Evolutionary conservation across 2,797 vertebrate species (phyloP).

Genomic region (Eulemur coronatus): DNA sequence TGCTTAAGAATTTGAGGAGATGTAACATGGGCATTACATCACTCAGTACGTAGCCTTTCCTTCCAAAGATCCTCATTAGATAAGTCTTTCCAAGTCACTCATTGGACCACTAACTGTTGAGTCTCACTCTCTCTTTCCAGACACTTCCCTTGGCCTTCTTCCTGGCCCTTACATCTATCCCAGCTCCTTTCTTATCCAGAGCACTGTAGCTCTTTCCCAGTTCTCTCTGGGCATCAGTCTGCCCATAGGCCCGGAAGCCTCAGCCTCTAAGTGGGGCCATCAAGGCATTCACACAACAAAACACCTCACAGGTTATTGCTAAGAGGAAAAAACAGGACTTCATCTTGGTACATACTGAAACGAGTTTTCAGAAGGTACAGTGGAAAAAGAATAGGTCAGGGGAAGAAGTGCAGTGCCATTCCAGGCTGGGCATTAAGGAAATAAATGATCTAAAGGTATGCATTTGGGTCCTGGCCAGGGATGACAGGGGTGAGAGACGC

Average conservation of each 20-base stretch:
- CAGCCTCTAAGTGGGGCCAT: neutral
- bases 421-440: neutral
- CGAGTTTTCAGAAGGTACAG: neutral
- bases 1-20: neutral
- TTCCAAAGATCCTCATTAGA: neutral
- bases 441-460: neutral
- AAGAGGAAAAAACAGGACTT: neutral
- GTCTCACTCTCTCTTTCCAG: neutral
- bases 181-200: neutral
- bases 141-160: neutral
- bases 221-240: neutral
- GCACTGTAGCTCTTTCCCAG: neutral
- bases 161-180: neutral
- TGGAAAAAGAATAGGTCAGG: neutral
- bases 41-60: neutral
- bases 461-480: neutral
- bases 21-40: neutral
- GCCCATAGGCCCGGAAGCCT: fast-evolving
- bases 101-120: neutral
- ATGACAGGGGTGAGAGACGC: neutral
- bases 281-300: neutral
- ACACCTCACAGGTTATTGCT: neutral
- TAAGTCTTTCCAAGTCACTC: slow-evolving; percentile 11
- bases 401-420: neutral
- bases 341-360: neutral